A percentile compares a stretch with the other conserved stretches of the same genome.
Conservation (phyloP, 2,113 vertebrate genomes). For the Antechinus stuartii region DNA sequence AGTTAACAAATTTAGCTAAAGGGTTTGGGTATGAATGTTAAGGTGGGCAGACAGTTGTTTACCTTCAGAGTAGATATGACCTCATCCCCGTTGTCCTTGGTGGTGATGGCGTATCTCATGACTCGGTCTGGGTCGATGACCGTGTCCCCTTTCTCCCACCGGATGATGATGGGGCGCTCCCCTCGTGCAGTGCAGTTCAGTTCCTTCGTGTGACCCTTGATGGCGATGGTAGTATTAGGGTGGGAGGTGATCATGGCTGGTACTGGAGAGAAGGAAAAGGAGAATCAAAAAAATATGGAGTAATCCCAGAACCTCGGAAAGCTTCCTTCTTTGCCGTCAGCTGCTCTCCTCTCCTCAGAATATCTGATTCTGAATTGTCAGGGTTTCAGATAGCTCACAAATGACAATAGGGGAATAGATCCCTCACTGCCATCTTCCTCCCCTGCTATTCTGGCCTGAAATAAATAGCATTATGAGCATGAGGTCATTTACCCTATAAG, state of each 20-base stretch:
- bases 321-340: background rate
- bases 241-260: constrained; percentile 99
- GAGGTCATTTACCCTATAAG: background rate
- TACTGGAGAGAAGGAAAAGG: constrained; percentile 82
- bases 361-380: background rate
- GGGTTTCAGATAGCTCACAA: background rate
- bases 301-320: background rate
- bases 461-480: background rate
- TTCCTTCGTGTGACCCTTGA: constrained; percentile 97
- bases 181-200: constrained; percentile 97
- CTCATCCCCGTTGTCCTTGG: constrained; percentile 96
- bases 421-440: background rate
- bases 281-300: background rate
- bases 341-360: background rate
- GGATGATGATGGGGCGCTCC: constrained; percentile 98
- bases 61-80: constrained; percentile 97
- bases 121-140: constrained; percentile 97
- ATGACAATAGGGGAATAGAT: background rate
- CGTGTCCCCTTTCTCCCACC: constrained; percentile 98
- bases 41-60: constrained; percentile 61
- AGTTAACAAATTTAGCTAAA: background rate
- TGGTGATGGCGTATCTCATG: constrained; percentile 94
- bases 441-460: background rate
- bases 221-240: constrained; percentile 98
- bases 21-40: background rate